Conservation (phyloP, 2,113 vertebrate species). For the Triplophysa rosa region DNA sequence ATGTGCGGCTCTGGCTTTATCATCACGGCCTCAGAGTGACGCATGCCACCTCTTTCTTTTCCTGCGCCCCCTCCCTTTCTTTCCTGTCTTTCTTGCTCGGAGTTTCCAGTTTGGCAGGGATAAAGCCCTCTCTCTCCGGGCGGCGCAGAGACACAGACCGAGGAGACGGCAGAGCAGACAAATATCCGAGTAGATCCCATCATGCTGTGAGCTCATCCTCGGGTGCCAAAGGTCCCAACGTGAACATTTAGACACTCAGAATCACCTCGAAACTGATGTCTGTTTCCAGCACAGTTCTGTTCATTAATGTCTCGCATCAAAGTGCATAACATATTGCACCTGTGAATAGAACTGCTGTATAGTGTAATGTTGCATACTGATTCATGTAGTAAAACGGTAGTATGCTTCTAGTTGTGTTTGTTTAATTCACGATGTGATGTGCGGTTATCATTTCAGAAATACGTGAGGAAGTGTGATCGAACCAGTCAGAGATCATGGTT, state of each 20-base stretch:
- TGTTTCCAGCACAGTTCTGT: no score
- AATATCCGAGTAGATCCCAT: constrained; percentile 38
- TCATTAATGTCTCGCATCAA: no score
- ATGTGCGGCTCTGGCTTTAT: neutral
- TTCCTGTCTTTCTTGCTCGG: constrained; percentile 3
- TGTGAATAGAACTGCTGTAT: no score
- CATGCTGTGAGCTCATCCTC: constrained; percentile 37
- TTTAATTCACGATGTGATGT: neutral
- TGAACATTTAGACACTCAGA: neutral
- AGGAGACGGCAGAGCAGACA: constrained; percentile 41
- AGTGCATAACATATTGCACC: no score
- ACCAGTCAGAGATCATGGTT: neutral
- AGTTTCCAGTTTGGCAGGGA: constrained; percentile 38
- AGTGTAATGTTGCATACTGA: no score
- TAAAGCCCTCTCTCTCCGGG: constrained; percentile 12
- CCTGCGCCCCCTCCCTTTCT: neutral
- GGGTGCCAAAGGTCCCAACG: constrained; percentile 15
- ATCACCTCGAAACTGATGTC: no score
- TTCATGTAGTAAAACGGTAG: no score
- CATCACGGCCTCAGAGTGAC: neutral
- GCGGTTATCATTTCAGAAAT: no score
- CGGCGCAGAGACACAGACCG: constrained; percentile 45
- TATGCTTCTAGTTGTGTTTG: no score
- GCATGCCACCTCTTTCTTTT: neutral
- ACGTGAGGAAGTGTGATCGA: no score